A percentile compares a stretch with the other conserved stretches of the same genome.
Evolutionary conservation across 2,113 vertebrate genomes (phyloP).

Genomic region (Serinus canaria): DNA sequence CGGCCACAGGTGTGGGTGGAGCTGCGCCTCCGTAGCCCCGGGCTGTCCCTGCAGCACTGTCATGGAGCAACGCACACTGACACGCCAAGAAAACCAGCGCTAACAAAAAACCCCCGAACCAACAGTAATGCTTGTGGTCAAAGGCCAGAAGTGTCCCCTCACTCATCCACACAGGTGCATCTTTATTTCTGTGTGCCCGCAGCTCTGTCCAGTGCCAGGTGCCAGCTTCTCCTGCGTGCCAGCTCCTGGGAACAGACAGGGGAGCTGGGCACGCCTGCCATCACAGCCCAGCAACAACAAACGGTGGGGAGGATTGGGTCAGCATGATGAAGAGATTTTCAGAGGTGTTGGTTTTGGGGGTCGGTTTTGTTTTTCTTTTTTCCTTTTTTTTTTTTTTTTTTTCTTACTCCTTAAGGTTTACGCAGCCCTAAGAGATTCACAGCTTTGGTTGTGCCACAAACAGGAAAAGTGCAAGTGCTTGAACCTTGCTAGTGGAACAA

Average conservation of each 20-base stretch:
- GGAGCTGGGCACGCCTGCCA: not conserved
- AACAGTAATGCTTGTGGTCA: rapidly evolving
- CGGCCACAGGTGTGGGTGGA: not conserved
- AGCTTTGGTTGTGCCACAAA: not conserved
- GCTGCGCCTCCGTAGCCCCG: rapidly evolving
- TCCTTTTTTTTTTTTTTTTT: not conserved
- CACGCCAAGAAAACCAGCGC: not conserved
- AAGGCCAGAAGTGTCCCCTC: not conserved
- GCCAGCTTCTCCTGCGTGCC: not conserved
- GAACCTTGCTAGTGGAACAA: not conserved
- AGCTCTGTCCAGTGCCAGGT: not conserved
- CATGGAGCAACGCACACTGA: rapidly evolving
- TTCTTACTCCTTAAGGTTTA: not conserved
- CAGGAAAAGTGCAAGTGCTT: not conserved
- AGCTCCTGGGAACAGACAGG: not conserved
- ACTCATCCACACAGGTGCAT: rapidly evolving
- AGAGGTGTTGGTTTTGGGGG: not conserved
- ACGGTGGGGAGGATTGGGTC: rapidly evolving
- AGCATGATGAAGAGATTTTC: not conserved
- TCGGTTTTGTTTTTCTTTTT: not conserved
- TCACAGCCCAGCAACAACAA: not conserved
- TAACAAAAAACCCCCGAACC: not conserved
- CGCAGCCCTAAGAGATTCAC: not conserved
- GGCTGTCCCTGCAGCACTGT: not conserved
- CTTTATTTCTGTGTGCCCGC: not conserved